These are phyloP conservation scores for Cettia cetti DNA, from an alignment of 2,113 vertebrate species.

Conservation along the genomic window DNA sequence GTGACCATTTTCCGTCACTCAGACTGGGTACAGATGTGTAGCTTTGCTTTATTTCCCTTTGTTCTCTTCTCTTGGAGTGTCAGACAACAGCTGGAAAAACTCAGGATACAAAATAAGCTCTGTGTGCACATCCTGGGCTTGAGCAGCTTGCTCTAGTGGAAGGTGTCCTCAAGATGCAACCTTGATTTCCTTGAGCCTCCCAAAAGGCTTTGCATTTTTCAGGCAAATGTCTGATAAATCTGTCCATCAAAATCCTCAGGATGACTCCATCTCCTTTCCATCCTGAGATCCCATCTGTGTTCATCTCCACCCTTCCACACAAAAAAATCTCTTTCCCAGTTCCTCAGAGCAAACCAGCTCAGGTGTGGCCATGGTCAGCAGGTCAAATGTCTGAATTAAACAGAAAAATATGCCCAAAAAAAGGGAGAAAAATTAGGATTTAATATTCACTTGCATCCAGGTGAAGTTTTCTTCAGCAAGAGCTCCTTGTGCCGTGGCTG, in stretches of 20 bases:
- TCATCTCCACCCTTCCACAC: not conserved
- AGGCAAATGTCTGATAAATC: not conserved
- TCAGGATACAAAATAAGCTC: not conserved
- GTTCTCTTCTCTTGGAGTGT: not conserved
- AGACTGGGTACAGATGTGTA: not conserved
- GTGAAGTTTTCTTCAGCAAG: not conserved
- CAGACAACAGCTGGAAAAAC: not conserved
- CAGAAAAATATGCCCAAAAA: fast-evolving
- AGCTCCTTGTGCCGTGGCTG: not conserved
- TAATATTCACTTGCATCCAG: not conserved
- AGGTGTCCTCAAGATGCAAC: not conserved
- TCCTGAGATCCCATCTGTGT: not conserved
- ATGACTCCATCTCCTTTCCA: not conserved
- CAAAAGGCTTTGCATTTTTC: not conserved
- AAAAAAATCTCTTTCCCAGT: not conserved
- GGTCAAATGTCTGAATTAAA: not conserved
- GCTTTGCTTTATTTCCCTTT: not conserved
- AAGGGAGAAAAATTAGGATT: fast-evolving
- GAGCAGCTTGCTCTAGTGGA: not conserved
- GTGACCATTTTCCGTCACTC: not conserved
- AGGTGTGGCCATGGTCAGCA: not conserved
- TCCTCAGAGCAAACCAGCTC: not conserved
- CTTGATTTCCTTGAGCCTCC: not conserved
- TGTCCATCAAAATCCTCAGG: not conserved
- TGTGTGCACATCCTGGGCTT: not conserved